A percentile compares a stretch with the other conserved stretches of the same genome.
Conservation (phyloP, 1,140 invertebrate genomes). For the Aricia agestis region DNA sequence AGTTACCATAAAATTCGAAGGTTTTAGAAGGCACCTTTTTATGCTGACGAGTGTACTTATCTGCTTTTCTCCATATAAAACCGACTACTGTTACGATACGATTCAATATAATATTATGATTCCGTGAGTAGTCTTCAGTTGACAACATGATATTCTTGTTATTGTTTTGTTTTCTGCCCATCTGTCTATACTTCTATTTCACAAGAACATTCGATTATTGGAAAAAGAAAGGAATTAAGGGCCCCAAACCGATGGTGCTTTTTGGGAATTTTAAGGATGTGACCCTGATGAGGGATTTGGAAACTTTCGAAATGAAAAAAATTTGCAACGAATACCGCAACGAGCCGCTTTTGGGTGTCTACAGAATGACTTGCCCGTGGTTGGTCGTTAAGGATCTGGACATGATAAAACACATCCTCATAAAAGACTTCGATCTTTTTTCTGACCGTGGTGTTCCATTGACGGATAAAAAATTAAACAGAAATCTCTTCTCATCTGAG, state of each 20-base stretch:
- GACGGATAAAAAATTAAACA: background rate
- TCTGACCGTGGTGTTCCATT: constrained; percentile 2
- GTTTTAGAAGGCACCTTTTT: too few species aligned
- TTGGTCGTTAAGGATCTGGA: constrained; percentile 4
- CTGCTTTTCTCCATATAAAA: too few species aligned
- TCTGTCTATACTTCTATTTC: background rate
- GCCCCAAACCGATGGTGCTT: background rate
- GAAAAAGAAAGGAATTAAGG: background rate
- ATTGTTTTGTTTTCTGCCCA: background rate
- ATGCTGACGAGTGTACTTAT: too few species aligned
- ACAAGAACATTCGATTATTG: constrained; percentile 2
- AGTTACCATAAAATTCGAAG: too few species aligned
- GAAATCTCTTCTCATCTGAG: constrained; percentile 2
- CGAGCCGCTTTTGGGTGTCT: background rate
- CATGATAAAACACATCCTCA: constrained; percentile 2
- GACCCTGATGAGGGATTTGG: background rate
- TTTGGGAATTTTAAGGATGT: constrained; percentile 13
- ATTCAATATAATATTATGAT: too few species aligned
- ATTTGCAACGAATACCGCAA: background rate
- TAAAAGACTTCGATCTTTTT: constrained; percentile 11
- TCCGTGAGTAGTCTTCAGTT: too few species aligned
- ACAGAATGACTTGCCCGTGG: constrained; percentile 6
- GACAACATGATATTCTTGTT: too few species aligned
- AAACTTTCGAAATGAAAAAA: background rate
- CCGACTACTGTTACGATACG: too few species aligned